Conservation (phyloP, 2,888 invertebrate species). For the Heliconius ethilla region DNA sequence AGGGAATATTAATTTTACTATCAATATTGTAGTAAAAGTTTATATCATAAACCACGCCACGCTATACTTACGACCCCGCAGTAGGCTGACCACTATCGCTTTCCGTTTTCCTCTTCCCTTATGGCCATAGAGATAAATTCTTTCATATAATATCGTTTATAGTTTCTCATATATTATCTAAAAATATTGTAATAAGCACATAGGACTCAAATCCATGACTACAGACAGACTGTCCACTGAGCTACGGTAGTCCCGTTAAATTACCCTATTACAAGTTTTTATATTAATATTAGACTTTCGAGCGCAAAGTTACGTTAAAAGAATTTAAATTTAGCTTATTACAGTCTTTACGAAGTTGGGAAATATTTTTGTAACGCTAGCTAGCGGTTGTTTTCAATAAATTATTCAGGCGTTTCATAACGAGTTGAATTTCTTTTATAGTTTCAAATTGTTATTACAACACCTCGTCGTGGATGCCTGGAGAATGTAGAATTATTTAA, state of each 20-base stretch:
- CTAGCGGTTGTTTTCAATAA: conserved; percentile 9
- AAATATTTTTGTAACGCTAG: conserved; percentile 3
- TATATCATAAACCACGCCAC: not conserved
- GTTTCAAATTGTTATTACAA: conserved; percentile 12
- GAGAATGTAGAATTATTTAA: too few species aligned
- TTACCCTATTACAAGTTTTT: not conserved
- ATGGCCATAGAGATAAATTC: not conserved
- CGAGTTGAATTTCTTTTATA: conserved; percentile 13
- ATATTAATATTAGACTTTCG: conserved; percentile 5
- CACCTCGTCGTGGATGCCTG: too few species aligned
- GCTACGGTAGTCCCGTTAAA: not conserved
- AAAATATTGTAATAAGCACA: not conserved
- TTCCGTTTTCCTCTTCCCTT: conserved; percentile 7
- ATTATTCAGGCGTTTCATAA: conserved; percentile 2
- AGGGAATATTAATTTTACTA: not conserved
- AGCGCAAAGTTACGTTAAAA: not conserved
- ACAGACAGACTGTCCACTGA: not conserved
- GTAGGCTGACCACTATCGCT: not conserved
- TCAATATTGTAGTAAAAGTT: not conserved
- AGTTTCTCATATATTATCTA: not conserved
- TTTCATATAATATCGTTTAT: not conserved
- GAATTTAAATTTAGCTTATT: not conserved
- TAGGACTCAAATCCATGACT: not conserved
- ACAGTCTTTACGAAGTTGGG: not conserved
- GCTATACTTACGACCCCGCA: not conserved